Percentiles rank a stretch among this genome's conserved stretches.
Conservation (phyloP, 2,113 vertebrate genomes). For the Micronycteris hirsuta region DNA sequence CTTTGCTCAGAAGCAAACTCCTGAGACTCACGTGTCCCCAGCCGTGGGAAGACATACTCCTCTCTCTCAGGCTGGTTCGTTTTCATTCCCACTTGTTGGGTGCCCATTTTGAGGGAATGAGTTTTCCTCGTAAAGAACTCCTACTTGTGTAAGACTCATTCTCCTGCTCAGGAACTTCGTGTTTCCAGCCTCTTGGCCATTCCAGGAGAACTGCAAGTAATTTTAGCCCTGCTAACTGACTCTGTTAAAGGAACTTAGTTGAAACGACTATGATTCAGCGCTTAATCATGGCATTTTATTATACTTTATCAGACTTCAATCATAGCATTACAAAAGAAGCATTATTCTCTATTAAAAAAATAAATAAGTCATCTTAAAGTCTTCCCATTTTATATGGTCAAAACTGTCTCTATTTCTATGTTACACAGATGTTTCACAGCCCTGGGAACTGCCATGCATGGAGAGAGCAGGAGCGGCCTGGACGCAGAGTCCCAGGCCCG, state of each 20-base stretch:
- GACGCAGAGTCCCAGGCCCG: not conserved
- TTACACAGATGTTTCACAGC: not conserved
- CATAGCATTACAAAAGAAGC: constrained; percentile 38
- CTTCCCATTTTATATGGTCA: not conserved
- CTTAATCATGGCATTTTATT: constrained; percentile 71
- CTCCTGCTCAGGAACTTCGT: not conserved
- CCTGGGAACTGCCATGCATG: not conserved
- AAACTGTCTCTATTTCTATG: not conserved
- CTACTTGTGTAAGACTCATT: not conserved
- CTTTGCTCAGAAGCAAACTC: not conserved
- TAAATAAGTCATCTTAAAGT: constrained; percentile 47
- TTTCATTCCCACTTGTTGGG: not conserved
- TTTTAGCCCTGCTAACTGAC: constrained; percentile 68
- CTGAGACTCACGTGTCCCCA: not conserved
- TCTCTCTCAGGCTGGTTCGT: accelerated
- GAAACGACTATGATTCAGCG: constrained; percentile 73
- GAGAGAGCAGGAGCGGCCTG: not conserved
- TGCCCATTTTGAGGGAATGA: not conserved
- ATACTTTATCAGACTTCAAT: constrained; percentile 7
- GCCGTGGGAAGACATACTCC: no score
- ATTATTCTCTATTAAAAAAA: constrained; percentile 44
- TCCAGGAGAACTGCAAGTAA: constrained; percentile 33
- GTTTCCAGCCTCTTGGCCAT: constrained; percentile 12
- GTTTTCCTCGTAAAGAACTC: not conserved
- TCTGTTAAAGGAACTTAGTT: constrained; percentile 64